Percentiles rank a stretch among this genome's conserved stretches.
Evolutionary conservation across 2,113 vertebrate genomes (phyloP).

Genomic region (Panthera uncia): DNA sequence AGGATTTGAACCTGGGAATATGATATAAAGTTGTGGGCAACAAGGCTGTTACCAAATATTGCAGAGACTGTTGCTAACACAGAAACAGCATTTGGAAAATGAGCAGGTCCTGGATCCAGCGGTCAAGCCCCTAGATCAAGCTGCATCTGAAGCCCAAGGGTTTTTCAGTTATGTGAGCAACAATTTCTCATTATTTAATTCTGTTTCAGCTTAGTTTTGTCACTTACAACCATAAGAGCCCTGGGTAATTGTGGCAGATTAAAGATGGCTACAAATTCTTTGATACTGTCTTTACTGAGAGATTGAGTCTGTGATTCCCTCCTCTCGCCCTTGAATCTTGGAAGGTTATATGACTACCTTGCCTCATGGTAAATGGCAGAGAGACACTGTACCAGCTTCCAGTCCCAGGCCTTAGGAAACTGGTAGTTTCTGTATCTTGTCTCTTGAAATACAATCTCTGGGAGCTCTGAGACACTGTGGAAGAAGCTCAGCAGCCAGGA

Average conservation of each 20-base stretch:
- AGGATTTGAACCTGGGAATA: neutral
- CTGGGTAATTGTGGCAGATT: neutral
- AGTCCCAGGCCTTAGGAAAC: neutral
- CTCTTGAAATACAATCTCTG: neutral
- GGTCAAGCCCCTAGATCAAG: neutral
- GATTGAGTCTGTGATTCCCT: neutral
- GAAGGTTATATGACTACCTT: neutral
- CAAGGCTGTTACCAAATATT: neutral
- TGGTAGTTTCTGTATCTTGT: neutral
- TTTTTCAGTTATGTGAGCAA: neutral
- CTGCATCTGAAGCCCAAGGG: neutral
- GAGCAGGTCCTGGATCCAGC: neutral
- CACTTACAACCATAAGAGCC: neutral
- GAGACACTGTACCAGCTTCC: neutral
- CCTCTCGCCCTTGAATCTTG: neutral
- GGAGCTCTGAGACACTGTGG: neutral
- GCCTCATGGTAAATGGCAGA: neutral
- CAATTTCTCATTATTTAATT: neutral
- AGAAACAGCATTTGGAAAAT: neutral
- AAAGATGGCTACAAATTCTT: neutral
- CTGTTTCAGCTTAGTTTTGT: neutral
- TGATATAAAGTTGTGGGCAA: neutral
- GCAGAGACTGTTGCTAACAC: neutral
- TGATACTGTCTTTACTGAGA: neutral
- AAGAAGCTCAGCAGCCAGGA: neutral